These are phyloP conservation scores for Porites lobata DNA, from an alignment of 92 coral and sea anemone genomes.

Conservation along the genomic window DNA sequence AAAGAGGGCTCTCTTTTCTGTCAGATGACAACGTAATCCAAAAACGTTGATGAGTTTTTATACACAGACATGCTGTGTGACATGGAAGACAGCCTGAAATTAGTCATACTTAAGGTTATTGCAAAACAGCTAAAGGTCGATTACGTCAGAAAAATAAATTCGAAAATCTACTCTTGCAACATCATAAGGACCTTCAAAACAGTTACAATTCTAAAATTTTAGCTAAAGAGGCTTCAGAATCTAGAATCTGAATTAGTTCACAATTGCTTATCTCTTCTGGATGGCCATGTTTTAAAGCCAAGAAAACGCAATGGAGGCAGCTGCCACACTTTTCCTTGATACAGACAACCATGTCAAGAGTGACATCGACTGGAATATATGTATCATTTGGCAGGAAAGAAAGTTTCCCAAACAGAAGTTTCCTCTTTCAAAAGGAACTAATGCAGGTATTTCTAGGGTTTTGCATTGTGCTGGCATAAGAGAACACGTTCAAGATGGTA, in stretches of 20 bases:
- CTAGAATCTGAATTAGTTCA: neutral
- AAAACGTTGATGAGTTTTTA: neutral
- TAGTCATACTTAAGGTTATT: neutral
- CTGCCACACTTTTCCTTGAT: conserved; percentile 5
- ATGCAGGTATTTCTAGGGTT: conserved; percentile 55
- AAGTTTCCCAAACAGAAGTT: conserved; percentile 73
- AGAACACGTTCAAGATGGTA: conserved; percentile 48
- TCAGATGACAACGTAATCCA: neutral
- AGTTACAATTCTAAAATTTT: neutral
- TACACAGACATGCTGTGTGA: neutral
- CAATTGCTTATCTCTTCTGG: neutral
- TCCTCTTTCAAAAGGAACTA: conserved; percentile 69
- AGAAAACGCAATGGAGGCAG: conserved; percentile 16
- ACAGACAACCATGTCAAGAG: neutral
- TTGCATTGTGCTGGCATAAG: conserved; percentile 73
- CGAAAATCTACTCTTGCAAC: neutral
- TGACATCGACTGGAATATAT: conserved; percentile 38
- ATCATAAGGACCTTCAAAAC: conserved; percentile 6
- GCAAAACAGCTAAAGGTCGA: neutral
- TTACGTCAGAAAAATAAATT: neutral
- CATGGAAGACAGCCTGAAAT: neutral
- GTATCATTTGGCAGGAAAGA: conserved; percentile 64
- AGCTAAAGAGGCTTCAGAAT: neutral
- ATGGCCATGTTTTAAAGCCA: neutral
- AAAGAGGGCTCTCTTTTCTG: neutral